Base-by-base conservation (phyloP, 2,797 vertebrate species). In the Schizopygopsis malacanthus region DNA sequence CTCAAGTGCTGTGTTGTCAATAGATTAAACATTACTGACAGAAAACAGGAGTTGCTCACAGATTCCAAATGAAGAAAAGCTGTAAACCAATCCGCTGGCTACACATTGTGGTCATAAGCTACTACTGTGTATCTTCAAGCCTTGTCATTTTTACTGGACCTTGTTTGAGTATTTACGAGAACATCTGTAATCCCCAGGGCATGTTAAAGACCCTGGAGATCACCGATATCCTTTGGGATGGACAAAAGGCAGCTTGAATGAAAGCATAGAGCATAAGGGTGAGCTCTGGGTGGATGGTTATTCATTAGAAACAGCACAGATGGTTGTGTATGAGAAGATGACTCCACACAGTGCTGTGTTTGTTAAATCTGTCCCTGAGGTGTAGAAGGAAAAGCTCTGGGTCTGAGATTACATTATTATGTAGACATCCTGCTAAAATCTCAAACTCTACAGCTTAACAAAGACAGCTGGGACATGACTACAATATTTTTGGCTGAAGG, bases 301-400 rank as follows among this genome's bases (percentile, higher is more conserved):
- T 56, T 83, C 69, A 83, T 90, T 90, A 84, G 73, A 39, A 88
- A 73, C 50, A 81, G 90, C 47, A 82, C 91, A 93, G 90, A 91
- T 93, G 89, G 84, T 88, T 33, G 73, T 75, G 70, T 65, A 61
- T 85, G 91, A 90, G 87, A 85, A 81, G 85, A 92, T 94, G 93
- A 93, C 87, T 93, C 92, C 93, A 89, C 85, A 87, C 39, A 85
- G 84, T 71, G 83, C 83, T 91, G 82, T 86, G 71, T 92, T 92
- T 92, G 85, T 89, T 91, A 90, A 87, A 88, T 89, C 67, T 88
- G 89, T 86, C 90, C 73, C 41, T 80, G 87, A 52, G 20, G 20
- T 15, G n/a, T 54, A 65, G 86, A 85, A 85, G 77, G 80, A 89
- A 83, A 89, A 82, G 78, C 43, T 70, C 41, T 85, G 3, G 76